phyloP scores from a whole-genome alignment of 2,797 vertebrate species.

The Eupleurogrammus muticus region DNA sequence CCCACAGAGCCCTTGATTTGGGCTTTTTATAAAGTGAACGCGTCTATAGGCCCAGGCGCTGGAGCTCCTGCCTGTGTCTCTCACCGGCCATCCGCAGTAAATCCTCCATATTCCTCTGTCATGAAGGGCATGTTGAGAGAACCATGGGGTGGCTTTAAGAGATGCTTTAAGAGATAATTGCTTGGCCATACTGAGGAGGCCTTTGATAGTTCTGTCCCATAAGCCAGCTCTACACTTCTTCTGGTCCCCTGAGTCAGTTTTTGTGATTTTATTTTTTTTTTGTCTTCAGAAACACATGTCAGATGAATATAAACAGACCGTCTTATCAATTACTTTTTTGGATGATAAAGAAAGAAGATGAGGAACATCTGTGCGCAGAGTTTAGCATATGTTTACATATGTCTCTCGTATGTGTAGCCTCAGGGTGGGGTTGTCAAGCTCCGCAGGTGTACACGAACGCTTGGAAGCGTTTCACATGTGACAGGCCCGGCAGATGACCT shows the following conservation, averaged over 20 bases:
- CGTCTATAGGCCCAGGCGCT: conserved; percentile 39
- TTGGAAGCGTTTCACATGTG: conserved; percentile 52
- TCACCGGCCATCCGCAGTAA: conserved; percentile 81
- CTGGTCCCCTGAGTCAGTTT: conserved; percentile 30
- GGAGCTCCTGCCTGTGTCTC: conserved; percentile 57
- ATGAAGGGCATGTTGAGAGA: conserved; percentile 75
- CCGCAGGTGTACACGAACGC: conserved; percentile 61
- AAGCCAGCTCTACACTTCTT: conserved; percentile 48
- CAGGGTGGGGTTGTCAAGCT: conserved; percentile 30
- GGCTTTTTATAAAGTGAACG: conserved; percentile 73
- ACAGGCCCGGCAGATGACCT: conserved; percentile 68
- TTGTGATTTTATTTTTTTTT: conserved; percentile 28
- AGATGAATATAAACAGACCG: conserved; percentile 54
- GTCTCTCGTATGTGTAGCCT: conserved; percentile 53
- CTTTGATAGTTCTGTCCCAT: conserved; percentile 67
- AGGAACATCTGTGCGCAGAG: conserved; percentile 52
- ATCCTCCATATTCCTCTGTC: conserved; percentile 74
- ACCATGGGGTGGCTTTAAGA: conserved; percentile 77
- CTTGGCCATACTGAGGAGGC: conserved; percentile 72
- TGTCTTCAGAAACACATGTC: conserved; percentile 47
- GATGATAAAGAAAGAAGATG: conserved; percentile 49
- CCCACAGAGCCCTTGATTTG: conserved; percentile 71
- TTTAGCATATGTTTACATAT: conserved; percentile 60
- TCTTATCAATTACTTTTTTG: conserved; percentile 64
- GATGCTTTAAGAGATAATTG: conserved; percentile 77